Evolutionary conservation across 2,113 vertebrate genomes (phyloP).

Genomic region (Bos taurus): ARS-UCD2.0 NC_037350.1:44320501-44321000

Average conservation of each 20-base stretch:
- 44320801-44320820: background rate
- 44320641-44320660: background rate
- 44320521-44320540: background rate
- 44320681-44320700: background rate
- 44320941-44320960: background rate
- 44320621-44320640: background rate
- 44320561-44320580: background rate
- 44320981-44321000: background rate
- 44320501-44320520: constrained; percentile 24
- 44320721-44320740: background rate
- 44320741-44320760: background rate
- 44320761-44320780: background rate
- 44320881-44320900: background rate
- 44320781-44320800: background rate
- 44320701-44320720: background rate
- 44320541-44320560: background rate
- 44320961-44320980: background rate
- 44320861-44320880: background rate
- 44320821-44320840: background rate
- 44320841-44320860: background rate
- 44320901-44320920: background rate
- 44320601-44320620: background rate
- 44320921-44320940: background rate
- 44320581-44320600: background rate
- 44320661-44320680: background rate